Conservation (phyloP, 2,888 invertebrate species). For the Epinotia nisella region DNA sequence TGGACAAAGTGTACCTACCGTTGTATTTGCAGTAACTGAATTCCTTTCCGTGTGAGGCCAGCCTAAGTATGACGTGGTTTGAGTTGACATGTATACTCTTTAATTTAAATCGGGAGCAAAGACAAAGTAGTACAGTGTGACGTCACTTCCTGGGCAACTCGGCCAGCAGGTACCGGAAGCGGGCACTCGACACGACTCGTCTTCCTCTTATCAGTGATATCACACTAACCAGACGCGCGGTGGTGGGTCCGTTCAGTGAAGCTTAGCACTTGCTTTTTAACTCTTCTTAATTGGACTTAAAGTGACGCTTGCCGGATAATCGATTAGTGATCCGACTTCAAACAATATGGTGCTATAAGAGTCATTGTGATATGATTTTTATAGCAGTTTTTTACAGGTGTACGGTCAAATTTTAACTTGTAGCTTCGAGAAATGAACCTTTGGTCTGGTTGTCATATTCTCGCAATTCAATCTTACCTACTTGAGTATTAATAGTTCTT, state of each 20-base stretch:
- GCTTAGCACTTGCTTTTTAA: constrained; percentile 56
- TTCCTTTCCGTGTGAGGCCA: no score
- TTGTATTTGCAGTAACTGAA: no score
- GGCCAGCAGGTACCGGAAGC: constrained; percentile 60
- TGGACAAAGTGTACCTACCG: no score
- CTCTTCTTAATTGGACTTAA: constrained; percentile 27
- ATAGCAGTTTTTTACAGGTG: no score
- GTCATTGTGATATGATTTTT: background rate
- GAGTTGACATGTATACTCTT: background rate
- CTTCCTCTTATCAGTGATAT: constrained; percentile 73
- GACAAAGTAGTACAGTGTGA: constrained; percentile 27
- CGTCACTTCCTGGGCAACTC: constrained; percentile 41
- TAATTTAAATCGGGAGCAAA: constrained; percentile 1
- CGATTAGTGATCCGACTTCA: background rate
- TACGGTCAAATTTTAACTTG: no score
- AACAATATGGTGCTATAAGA: background rate
- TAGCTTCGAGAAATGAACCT: no score
- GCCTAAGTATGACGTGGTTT: background rate
- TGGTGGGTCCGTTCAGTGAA: constrained; percentile 67
- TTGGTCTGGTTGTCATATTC: no score
- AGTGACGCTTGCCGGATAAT: background rate
- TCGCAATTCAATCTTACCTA: no score
- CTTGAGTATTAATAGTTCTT: no score
- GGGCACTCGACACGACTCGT: constrained; percentile 58
- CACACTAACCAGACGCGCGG: constrained; percentile 71